Base-by-base conservation (phyloP, 2,113 vertebrate species). In the Dicentrarchus labrax region DNA sequence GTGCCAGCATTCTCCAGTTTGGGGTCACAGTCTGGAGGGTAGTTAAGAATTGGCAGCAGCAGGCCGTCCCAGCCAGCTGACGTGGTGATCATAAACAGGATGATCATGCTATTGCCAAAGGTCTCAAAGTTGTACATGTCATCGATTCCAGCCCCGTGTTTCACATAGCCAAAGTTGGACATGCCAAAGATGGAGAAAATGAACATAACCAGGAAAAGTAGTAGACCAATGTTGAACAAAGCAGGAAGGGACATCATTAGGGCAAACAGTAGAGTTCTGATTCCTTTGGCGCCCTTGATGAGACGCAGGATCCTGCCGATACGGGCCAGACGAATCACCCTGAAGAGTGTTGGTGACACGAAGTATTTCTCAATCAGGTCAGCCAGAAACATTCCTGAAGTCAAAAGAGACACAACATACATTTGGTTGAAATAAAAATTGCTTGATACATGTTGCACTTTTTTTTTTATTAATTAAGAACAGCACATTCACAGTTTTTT, bases 121-220 rank as follows among this genome's bases (percentile, higher is more conserved):
- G 98, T 99, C 94, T 99, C 98, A 19, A 99, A 99, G 86, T 99
- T 99, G 96, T 99, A 99, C 98, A 99, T 96, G 80, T 99, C 98
- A 0, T 99, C 98, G 0, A 99, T 99, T 87, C 98, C 98, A 0
- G 96, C 95, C 85, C 97, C 97, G 0, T 98, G 95, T 92, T 98
- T 99, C 72, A 99, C 98, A 2, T 99, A 99, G 36, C 98, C 98
- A 47, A 99, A 99, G 91, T 99, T 99, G 50, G 98, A 99, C 98
- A 99, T 99, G 84, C 98, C 98, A 0, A 99, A 99, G 92, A 99
- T 99, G 90, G 98, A 99, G 94, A 98, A 99, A 94, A 99, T 99
- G 95, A 99, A 99, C 98, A 99, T 99, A 93, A 99, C 98, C 75
- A 99, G 82, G 94, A 99, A 99, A 57, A 99, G 97, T 87, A 99